These are phyloP conservation scores for Scortum barcoo DNA, from an alignment of 2,113 vertebrate genomes.

Conservation along the genomic window DNA sequence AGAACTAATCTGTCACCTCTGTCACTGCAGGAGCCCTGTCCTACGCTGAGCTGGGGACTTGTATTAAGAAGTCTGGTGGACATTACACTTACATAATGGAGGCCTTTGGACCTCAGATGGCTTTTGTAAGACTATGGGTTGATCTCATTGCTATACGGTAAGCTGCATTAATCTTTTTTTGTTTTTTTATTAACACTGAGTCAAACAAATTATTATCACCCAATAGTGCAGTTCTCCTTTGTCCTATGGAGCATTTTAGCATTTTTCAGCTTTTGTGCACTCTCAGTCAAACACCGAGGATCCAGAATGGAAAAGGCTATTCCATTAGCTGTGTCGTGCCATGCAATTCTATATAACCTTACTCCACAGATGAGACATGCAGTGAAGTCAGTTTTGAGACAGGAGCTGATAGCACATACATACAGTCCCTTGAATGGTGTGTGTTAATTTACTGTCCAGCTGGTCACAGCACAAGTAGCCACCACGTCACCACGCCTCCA, in stretches of 20 bases:
- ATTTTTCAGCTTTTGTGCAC: not conserved
- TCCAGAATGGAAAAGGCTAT: not conserved
- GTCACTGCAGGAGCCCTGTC: conserved; percentile 89
- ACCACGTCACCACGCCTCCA: not conserved
- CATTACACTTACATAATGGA: conserved; percentile 97
- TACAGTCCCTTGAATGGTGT: not conserved
- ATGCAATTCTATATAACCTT: not conserved
- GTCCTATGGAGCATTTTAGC: not conserved
- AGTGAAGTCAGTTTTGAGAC: not conserved
- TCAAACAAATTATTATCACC: not conserved
- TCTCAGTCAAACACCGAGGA: not conserved
- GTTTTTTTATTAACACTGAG: not conserved
- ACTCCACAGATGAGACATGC: not conserved
- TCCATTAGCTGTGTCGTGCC: not conserved
- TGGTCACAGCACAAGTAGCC: not conserved
- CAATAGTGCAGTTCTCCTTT: not conserved
- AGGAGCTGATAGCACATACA: not conserved
- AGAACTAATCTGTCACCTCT: conserved; percentile 28
- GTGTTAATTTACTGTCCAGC: not conserved
- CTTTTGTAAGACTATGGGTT: conserved; percentile 94
- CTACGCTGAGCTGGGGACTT: conserved; percentile 96
- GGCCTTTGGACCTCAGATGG: conserved; percentile 93
- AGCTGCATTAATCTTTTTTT: not conserved
- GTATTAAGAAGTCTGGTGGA: conserved; percentile 96
- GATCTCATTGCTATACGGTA: conserved; percentile 95